Base-by-base conservation (phyloP, 2,113 vertebrate species). In the Poeciliopsis retropinna region DNA sequence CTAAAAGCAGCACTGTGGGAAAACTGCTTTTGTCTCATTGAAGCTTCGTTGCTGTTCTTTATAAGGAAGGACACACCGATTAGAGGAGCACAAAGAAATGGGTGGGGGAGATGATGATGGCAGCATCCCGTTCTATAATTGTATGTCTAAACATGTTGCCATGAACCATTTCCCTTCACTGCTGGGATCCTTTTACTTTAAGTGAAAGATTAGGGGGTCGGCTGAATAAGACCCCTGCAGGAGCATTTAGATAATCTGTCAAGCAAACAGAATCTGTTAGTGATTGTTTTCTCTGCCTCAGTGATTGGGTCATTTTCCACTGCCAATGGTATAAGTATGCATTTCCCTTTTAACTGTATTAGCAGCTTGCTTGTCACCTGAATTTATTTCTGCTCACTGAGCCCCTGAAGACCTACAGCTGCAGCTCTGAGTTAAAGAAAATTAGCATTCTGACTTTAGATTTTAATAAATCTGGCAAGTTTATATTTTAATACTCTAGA, bases 281-380 rank as follows among this genome's bases (percentile, higher is more conserved):
- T 78, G 78, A 83, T 83, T 80, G 68, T 73, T 77, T 80, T 84
- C 25, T 73, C 64, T 41, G 72, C 79, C 69, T 64, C 75, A 77
- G 37, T 82, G 82, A 85, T 76, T 64, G 76, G 80, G 67, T 71
- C 54, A 73, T 81, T 78, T 72, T 51, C 60, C 66, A 64, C 47
- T 76, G 69, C 69, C 70, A 73, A 74, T 84, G 70, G 37, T 75
- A 64, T 63, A 72, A 80, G 70, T 64, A 69, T 70, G 72, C 44
- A 65, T 74, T 80, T 81, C 51, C 73, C 75, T 68, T 68, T 61
- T 3, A 75, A 79, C 70, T 30, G 19, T 22, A 27, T 80, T 73
- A 67, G 67, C 75, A 78, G 78, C 69, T 64, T 78, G 75, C 39
- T 57, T 17, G 47, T 75, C 60, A 82, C 81, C 67, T 69, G 29